Percentiles rank a stretch among this genome's conserved stretches.
Conservation (phyloP, 2,888 invertebrate genomes). For the Eristalis arbustorum region DNA sequence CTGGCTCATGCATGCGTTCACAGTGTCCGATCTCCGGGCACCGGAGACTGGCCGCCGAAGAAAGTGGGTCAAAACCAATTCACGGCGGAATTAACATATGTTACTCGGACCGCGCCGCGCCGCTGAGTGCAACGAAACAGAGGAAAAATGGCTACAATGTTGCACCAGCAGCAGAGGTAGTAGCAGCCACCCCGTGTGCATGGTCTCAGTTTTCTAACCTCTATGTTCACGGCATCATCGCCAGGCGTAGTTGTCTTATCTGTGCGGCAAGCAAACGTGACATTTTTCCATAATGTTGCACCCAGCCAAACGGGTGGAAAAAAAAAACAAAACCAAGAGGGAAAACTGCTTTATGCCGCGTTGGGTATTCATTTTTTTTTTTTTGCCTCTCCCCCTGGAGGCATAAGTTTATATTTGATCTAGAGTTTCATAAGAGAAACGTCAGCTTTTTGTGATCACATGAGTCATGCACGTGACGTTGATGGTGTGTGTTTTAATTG, state of each 20-base stretch:
- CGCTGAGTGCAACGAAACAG: neutral
- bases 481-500: constrained; percentile 31
- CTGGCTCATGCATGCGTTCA: constrained; percentile 6
- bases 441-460: constrained; percentile 23
- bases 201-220: neutral
- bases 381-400: neutral
- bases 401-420: constrained; percentile 35
- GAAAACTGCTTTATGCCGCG: constrained; percentile 43
- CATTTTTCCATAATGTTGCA: constrained; percentile 56
- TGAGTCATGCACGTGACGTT: constrained; percentile 58
- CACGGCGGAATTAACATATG: constrained; percentile 66
- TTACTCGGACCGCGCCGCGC: constrained; percentile 33
- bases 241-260: neutral
- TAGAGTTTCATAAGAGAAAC: constrained; percentile 50
- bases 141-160: neutral
- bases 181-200: constrained; percentile 11
- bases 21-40: neutral
- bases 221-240: neutral
- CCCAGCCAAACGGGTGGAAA: neutral
- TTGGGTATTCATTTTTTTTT: constrained; percentile 1
- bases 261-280: constrained; percentile 54
- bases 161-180: neutral
- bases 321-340: neutral
- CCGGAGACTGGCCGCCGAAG: constrained; percentile 13
- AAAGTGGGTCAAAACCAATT: constrained; percentile 68